Evolutionary conservation across 1,140 invertebrate species (phyloP), one percentile per base, ranked within the genome.

Genomic region (Linepithema humile): DNA sequence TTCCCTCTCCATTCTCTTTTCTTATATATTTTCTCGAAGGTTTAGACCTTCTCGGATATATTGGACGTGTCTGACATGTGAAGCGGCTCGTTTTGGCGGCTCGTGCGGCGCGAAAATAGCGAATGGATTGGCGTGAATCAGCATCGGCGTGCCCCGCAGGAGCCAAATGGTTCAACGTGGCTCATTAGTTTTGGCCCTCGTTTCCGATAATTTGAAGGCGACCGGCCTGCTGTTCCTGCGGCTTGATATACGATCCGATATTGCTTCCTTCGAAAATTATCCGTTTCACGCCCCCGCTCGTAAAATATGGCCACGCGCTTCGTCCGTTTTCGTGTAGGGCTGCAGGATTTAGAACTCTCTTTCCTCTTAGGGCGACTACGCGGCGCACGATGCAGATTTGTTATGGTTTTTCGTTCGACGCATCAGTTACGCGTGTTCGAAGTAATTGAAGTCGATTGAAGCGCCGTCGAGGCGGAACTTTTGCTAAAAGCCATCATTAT

Each of bases 171-270:
- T 87, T 73, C 84, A 85, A 90, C 85, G 88, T 29, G 72, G 83
- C 83, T 91, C 90, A 92, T 93, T 93, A 92, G 91, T 92, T 92
- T 74, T 89, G 88, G 90, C 89, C 90, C 91, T 93, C 89, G 92
- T 93, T 93, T 93, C 89, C 92, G 91, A 93, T 93, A 93, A 93
- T 93, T 93, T 91, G 89, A 93, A 92, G 92, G 91, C 90, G 86
- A 88, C 85, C 84, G 80, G 86, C 87, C 87, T 85, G 77, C 85
- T 55, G 82, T 72, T 86, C 55, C 67, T 53, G 73, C 70, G 70
- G 59, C 73, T 83, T 93, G 91, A 92, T 92, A 91, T 92, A 92
- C 90, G 92, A 93, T 92, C 92, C 83, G 82, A 85, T 88, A 90
- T 90, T 85, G 89, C 80, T 91, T 89, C 89, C 90, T 86, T 85